Conservation (phyloP, 2,797 vertebrate species). For the Enteromius mattozi region DNA sequence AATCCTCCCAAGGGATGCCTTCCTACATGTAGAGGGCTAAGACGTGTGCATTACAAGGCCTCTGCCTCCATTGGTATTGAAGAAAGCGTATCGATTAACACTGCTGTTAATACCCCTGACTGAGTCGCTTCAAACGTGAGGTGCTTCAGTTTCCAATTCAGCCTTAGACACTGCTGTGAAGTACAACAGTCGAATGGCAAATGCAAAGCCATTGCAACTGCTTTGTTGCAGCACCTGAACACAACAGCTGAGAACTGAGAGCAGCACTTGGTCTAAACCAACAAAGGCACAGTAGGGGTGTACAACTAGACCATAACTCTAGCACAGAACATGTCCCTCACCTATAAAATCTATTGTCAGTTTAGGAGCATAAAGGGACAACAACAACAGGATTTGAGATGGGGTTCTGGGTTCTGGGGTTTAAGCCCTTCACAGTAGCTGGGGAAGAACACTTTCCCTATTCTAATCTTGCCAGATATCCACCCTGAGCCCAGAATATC, state of each 20-base stretch:
- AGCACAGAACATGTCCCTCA: conserved; percentile 67
- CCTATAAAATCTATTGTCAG: conserved; percentile 62
- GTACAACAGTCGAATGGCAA: conserved; percentile 7
- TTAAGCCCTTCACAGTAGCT: conserved; percentile 77
- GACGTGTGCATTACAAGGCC: conserved; percentile 31
- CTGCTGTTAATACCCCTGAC: conserved; percentile 42
- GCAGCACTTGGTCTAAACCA: conserved; percentile 26
- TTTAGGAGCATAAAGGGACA: conserved; percentile 63
- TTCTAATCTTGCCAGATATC: conserved; percentile 81
- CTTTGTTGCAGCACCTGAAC: background rate
- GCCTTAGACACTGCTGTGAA: background rate
- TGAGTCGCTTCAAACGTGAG: conserved; percentile 18
- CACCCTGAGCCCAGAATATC: conserved; percentile 81
- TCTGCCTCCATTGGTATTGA: conserved; percentile 11
- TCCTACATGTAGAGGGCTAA: conserved; percentile 10
- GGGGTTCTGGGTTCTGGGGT: conserved; percentile 72
- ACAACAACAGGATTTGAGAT: conserved; percentile 72
- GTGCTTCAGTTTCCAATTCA: conserved; percentile 32
- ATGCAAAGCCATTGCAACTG: conserved; percentile 4
- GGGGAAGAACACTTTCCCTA: conserved; percentile 74
- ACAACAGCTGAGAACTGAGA: conserved; percentile 4
- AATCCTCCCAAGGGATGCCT: conserved; percentile 38
- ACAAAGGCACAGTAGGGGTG: conserved; percentile 30
- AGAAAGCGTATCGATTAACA: conserved; percentile 41
- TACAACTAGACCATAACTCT: conserved; percentile 46